A percentile compares a stretch with the other conserved stretches of the same genome.
These are phyloP conservation scores for Megaceryle maxima DNA, from an alignment of 2,113 vertebrate genomes.

Conservation along the genomic window DNA sequence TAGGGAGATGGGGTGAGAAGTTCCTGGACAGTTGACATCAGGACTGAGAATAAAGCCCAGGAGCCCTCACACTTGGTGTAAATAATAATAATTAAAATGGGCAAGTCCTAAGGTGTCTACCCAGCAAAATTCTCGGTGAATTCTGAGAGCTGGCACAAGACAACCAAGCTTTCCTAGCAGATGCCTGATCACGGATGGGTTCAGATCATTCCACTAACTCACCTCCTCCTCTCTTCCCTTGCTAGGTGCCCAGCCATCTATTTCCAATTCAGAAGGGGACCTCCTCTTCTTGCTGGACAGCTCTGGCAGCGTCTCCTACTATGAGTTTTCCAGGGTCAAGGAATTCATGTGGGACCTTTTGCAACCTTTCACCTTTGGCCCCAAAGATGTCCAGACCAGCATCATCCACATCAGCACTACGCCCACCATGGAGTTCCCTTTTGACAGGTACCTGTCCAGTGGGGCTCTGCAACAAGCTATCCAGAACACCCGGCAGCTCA, in stretches of 20 bases:
- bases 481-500: constrained; percentile 74
- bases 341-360: constrained; percentile 88
- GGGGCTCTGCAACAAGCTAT: constrained; percentile 75
- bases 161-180: not conserved
- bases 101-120: not conserved
- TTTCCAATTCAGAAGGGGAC: constrained; percentile 80
- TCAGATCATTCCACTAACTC: not conserved
- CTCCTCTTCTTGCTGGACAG: constrained; percentile 92
- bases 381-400: constrained; percentile 82
- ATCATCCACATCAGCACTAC: constrained; percentile 90
- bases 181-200: not conserved
- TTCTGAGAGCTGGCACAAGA: not conserved
- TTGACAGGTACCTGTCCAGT: constrained; percentile 68
- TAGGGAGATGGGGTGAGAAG: not conserved
- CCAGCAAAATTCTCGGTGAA: not conserved
- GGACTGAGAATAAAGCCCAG: not conserved
- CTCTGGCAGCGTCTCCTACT: constrained; percentile 90
- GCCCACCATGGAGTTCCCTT: constrained; percentile 87
- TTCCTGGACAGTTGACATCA: not conserved
- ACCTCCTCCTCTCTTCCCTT: not conserved
- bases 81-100: not conserved
- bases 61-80: not conserved
- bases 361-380: constrained; percentile 83
- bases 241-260: not conserved
- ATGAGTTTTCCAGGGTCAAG: constrained; percentile 88